A percentile compares a stretch with the other conserved stretches of the same genome.
phyloP scores from a whole-genome alignment of 2,888 invertebrate genomes.

The Mesochorus sp. region DNA sequence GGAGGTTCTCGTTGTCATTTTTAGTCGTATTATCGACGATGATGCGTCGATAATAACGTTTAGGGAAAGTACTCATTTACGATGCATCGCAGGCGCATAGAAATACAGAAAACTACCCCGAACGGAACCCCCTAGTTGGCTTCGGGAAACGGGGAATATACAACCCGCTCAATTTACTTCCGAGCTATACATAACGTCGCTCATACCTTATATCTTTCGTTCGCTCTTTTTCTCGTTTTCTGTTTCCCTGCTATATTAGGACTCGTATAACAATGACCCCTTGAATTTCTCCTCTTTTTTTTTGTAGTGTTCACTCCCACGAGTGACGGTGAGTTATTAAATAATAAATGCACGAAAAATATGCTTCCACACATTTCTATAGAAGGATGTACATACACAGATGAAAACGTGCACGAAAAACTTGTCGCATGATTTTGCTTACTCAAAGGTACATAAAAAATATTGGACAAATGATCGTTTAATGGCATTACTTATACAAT shows the following conservation, averaged over 20 bases:
- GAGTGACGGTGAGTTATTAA: slow-evolving; percentile 45
- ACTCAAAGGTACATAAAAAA: slow-evolving; percentile 60
- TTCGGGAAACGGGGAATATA: slow-evolving; percentile 50
- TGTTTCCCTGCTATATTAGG: slow-evolving; percentile 17
- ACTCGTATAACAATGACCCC: slow-evolving; percentile 31
- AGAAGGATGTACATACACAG: background rate
- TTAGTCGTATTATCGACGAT: slow-evolving; percentile 73
- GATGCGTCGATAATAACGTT: slow-evolving; percentile 62
- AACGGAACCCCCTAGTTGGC: slow-evolving; percentile 40
- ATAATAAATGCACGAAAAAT: slow-evolving; percentile 54
- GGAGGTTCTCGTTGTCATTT: slow-evolving; percentile 60
- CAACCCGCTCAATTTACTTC: slow-evolving; percentile 55
- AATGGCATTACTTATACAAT: slow-evolving; percentile 51
- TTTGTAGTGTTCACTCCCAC: slow-evolving; percentile 29
- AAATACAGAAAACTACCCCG: slow-evolving; percentile 28
- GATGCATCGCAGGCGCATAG: slow-evolving; percentile 23
- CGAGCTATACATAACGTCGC: background rate
- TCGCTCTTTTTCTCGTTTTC: slow-evolving; percentile 2
- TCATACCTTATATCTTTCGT: background rate
- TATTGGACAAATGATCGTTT: slow-evolving; percentile 63
- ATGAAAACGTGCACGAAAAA: slow-evolving; percentile 26
- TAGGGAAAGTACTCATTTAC: background rate
- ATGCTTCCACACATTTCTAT: slow-evolving; percentile 13
- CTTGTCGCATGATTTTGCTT: slow-evolving; percentile 36
- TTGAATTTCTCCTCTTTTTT: slow-evolving; percentile 35